Conservation (phyloP, 2,797 vertebrate species). For the Brachyrhaphis roseni region DNA sequence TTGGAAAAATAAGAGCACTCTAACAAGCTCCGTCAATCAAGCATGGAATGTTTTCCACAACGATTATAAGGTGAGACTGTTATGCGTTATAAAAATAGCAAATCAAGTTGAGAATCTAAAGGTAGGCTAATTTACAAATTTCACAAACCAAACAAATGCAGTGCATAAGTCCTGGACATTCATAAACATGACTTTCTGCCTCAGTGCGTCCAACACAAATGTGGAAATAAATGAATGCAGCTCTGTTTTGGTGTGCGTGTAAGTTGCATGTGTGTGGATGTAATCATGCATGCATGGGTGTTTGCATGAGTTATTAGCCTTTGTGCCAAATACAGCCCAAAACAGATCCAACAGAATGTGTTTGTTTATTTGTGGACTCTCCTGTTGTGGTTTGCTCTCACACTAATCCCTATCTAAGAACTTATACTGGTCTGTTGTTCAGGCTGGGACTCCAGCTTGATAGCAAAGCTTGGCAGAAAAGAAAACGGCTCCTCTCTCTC, state of each 20-base stretch:
- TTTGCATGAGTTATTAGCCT: slow-evolving; percentile 42
- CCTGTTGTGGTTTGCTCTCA: slow-evolving; percentile 40
- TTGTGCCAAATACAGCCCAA: slow-evolving; percentile 33
- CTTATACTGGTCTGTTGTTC: slow-evolving; percentile 63
- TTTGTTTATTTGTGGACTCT: slow-evolving; percentile 54
- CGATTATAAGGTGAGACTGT: slow-evolving; percentile 39
- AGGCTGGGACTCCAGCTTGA: slow-evolving; percentile 56
- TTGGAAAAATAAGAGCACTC: slow-evolving; percentile 75
- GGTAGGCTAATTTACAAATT: slow-evolving; percentile 50
- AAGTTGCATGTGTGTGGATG: slow-evolving; percentile 10
- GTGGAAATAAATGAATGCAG: slow-evolving; percentile 18
- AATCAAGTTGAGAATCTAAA: slow-evolving; percentile 21
- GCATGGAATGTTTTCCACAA: slow-evolving; percentile 47
- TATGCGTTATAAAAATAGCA: slow-evolving; percentile 22
- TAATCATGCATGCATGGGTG: slow-evolving; percentile 12
- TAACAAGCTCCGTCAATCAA: slow-evolving; percentile 78
- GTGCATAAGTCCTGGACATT: slow-evolving; percentile 45
- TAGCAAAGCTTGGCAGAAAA: slow-evolving; percentile 53
- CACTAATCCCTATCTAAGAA: slow-evolving; percentile 68
- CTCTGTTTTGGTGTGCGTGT: slow-evolving; percentile 2
- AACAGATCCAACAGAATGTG: slow-evolving; percentile 53
- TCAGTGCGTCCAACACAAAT: slow-evolving; percentile 27
- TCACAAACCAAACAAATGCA: slow-evolving; percentile 47
- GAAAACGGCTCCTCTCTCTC: slow-evolving; percentile 48
- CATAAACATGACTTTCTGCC: slow-evolving; percentile 56